Conservation (phyloP, 23 tunicate genomes). For the Trididemnum clinides region DNA sequence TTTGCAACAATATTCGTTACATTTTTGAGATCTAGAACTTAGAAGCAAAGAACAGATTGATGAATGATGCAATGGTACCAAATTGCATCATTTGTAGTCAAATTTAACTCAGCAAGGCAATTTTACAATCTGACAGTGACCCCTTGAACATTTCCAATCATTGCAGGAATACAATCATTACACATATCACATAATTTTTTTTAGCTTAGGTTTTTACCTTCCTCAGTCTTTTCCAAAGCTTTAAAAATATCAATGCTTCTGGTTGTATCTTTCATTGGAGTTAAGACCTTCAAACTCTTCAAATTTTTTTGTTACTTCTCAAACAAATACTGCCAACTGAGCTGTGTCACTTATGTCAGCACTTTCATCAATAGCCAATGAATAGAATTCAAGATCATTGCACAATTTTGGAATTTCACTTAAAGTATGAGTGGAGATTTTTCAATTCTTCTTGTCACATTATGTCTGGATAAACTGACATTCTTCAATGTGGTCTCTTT, state of each 20-base stretch:
- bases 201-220: neutral
- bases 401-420: neutral
- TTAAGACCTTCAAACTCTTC: neutral
- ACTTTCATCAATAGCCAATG: no score
- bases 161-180: neutral
- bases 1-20: neutral
- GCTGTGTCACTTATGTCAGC: neutral
- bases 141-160: constrained; percentile 18
- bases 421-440: neutral
- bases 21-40: neutral
- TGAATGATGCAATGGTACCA: constrained; percentile 9
- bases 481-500: neutral
- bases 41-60: neutral
- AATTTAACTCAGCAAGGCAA: neutral
- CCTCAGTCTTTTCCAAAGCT: neutral
- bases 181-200: neutral
- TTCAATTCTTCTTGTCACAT: neutral
- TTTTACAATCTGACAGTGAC: neutral
- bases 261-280: neutral
- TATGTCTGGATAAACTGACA: neutral
- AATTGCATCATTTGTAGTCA: neutral
- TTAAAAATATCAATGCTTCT: neutral
- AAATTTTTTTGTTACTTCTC: neutral
- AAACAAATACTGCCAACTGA: no score
- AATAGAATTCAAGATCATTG: neutral